Evolutionary conservation across 2,888 invertebrate genomes (phyloP), one percentile per base, ranked within the genome.

Genomic region (Nephrotoma guestfalica): DNA sequence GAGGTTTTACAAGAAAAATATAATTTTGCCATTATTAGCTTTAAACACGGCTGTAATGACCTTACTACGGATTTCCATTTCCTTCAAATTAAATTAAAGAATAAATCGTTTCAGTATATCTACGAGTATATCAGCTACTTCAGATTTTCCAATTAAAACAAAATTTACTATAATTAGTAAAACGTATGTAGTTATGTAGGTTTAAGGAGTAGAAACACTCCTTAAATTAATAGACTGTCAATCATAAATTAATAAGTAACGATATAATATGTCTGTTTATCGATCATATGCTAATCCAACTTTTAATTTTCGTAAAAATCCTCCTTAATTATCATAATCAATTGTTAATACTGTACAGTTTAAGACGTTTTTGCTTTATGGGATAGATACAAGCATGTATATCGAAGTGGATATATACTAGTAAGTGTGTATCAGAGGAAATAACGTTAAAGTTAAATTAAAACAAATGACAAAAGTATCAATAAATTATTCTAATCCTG

Each of bases 401-500:
- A 15, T 18, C 5, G 51, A 15, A 51, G 15, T 15, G 51, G 0
- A 51, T 57, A 57, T 57, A 57, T 51, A 51, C 30, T 30, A 30
- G 30, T 1, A 2, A 30, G 30, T 30, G 30, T 30, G 30, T 15
- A 51, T n/a, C 15, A 6, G 6, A 30, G 30, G 30, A 71, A 71
- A 71, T 71, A 30, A 30, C 71, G 71, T 71, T 71, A 9, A 71
- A 71, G 71, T 85, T 85, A 85, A 85, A 85, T 85, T 85, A 85
- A 85, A 85, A 85, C 85, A 85, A 85, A 85, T 85, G 85, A 43
- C 85, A 41, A 85, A 85, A 43, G 43, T 43, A 85, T 85, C 85
- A 85, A 85, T 85, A 85, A 85, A 85, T 85, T 85, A 85, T 85
- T 85, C 42, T 85, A 85, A 85, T 85, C 85, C 85, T 85, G 85